phyloP scores from a whole-genome alignment of 1,140 invertebrate species.

The Trinorchestia longiramus region DNA sequence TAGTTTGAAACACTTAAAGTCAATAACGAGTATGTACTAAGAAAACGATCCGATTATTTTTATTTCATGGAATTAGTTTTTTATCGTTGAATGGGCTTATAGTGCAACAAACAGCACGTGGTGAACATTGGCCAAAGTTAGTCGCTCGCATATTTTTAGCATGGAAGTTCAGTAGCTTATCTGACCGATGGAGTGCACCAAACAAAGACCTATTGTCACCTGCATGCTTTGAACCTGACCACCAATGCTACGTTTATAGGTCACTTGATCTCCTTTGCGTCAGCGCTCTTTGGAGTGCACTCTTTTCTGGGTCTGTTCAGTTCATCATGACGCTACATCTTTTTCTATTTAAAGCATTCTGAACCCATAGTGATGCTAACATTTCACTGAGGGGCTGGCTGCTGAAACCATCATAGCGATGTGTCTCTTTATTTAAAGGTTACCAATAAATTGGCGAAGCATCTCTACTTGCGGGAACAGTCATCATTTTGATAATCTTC shows the following conservation, averaged over 20 bases:
- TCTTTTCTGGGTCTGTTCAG: not conserved
- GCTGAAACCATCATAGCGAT: not conserved
- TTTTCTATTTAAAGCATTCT: not conserved
- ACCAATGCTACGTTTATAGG: slow-evolving; percentile 38
- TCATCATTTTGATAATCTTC: not conserved
- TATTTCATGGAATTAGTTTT: not conserved
- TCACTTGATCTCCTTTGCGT: slow-evolving; percentile 26
- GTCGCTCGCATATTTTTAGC: not conserved
- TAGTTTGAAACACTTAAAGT: not conserved
- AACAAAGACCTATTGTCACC: slow-evolving; percentile 46
- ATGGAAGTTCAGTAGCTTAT: not conserved
- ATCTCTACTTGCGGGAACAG: not conserved
- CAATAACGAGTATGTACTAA: not conserved
- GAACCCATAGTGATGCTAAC: not conserved
- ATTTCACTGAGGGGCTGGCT: not conserved
- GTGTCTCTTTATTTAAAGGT: not conserved
- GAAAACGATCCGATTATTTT: not conserved
- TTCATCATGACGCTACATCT: not conserved
- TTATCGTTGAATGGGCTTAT: not conserved
- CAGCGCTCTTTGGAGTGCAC: not conserved
- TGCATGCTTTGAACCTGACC: not conserved
- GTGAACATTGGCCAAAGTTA: not conserved
- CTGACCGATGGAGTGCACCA: not conserved
- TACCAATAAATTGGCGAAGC: not conserved
- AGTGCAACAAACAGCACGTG: not conserved